phyloP scores from a whole-genome alignment of 2,797 vertebrate species.

The Knipowitschia caucasica region DNA sequence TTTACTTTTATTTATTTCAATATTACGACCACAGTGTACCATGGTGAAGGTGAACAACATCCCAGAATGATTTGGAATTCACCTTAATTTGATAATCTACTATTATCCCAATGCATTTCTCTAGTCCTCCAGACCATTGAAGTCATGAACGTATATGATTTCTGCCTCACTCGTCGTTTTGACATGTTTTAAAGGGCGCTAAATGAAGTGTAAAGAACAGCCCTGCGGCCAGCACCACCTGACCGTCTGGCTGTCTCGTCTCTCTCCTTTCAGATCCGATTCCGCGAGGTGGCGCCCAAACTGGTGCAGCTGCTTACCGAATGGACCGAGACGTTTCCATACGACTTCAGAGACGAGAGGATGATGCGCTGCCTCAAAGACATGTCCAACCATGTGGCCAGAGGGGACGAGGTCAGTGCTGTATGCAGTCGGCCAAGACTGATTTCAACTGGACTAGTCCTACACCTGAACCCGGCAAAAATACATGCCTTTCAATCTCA shows the following conservation, averaged over 20 bases:
- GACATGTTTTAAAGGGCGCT: slow-evolving; percentile 2
- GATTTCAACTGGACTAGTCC: too few relatives aligned
- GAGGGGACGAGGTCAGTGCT: slow-evolving; percentile 86
- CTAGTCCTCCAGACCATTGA: neutral
- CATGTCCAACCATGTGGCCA: slow-evolving; percentile 85
- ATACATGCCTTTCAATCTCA: too few relatives aligned
- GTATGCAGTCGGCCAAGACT: neutral
- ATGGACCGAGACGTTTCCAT: slow-evolving; percentile 97
- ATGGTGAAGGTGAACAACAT: too few relatives aligned
- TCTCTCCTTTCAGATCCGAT: slow-evolving; percentile 76
- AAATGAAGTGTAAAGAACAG: slow-evolving; percentile 4
- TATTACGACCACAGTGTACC: too few relatives aligned
- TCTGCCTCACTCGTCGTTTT: neutral
- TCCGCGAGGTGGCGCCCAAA: slow-evolving; percentile 90
- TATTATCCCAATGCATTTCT: neutral
- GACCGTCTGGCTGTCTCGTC: neutral
- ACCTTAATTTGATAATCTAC: neutral
- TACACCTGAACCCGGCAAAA: too few relatives aligned
- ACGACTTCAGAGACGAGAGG: slow-evolving; percentile 94
- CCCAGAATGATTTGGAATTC: neutral
- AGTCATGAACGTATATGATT: neutral
- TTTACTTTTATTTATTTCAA: too few relatives aligned
- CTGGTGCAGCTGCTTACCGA: slow-evolving; percentile 92
- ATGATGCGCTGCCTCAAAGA: slow-evolving; percentile 97
- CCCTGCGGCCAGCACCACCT: neutral